phyloP scores from a whole-genome alignment of 53 echinoderm and acorn worm species.

The Crossaster papposus region DNA sequence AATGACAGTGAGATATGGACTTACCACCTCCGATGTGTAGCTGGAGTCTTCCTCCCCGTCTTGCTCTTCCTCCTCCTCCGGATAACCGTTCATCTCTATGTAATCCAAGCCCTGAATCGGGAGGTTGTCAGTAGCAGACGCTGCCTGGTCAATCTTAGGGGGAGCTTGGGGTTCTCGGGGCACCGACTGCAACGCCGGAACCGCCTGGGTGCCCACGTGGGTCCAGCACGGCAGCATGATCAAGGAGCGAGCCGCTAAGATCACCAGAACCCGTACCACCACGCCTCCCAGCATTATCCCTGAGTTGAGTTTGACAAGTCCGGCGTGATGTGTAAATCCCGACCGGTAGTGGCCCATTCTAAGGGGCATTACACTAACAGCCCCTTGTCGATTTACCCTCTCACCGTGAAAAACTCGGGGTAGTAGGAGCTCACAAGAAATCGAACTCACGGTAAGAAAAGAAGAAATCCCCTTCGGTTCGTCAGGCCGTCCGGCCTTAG shows the following conservation, averaged over 20 bases:
- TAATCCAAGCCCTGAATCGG: slow-evolving; percentile 22
- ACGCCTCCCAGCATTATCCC: slow-evolving; percentile 22
- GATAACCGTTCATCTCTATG: slow-evolving; percentile 50
- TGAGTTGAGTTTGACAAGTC: neutral
- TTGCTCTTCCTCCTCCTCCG: slow-evolving; percentile 46
- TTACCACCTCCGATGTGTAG: slow-evolving; percentile 44
- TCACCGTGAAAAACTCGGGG: neutral
- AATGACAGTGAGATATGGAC: slow-evolving; percentile 1
- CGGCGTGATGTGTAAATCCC: slow-evolving; percentile 1
- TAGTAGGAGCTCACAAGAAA: slow-evolving; percentile 2
- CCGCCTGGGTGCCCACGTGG: neutral
- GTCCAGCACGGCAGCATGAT: slow-evolving; percentile 31
- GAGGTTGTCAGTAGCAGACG: neutral
- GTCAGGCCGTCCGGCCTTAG: slow-evolving; percentile 22
- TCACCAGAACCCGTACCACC: slow-evolving; percentile 36
- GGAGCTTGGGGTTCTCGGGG: slow-evolving; percentile 15
- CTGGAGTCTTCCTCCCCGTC: slow-evolving; percentile 14
- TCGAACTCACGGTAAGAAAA: neutral
- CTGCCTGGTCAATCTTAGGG: slow-evolving; percentile 4
- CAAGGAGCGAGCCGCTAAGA: slow-evolving; percentile 29
- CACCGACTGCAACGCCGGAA: slow-evolving; percentile 1
- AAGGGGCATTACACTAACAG: slow-evolving; percentile 23
- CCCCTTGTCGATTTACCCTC: neutral
- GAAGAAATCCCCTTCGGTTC: neutral
- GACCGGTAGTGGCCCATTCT: slow-evolving; percentile 27